Evolutionary conservation across 2,113 vertebrate species (phyloP), one percentile per base, ranked within the genome.

Genomic region (Nannobrachium achirus): DNA sequence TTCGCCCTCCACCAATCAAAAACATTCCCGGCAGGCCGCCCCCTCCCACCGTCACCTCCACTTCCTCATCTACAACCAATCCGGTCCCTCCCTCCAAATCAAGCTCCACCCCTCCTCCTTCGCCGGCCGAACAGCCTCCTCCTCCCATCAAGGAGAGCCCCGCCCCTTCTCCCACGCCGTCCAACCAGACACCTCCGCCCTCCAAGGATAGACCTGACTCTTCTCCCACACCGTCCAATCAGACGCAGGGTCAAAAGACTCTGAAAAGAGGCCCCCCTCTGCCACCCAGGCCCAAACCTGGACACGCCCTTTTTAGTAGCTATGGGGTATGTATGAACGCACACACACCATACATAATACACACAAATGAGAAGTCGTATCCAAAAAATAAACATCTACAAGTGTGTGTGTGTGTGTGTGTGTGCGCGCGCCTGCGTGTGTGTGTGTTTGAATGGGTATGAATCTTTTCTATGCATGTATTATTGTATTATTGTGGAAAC

Each of bases 201-300:
- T 10, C 25, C 52, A 40, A 77, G 89, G 82, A 48, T 88, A 76
- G 68, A 88, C 87, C 69, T 39, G 66, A 69, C 52, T 80, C 85
- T 13, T 89, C 93, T 18, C 71, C 80, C 18, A 91, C 90, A 10
- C 60, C 86, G 72, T 88, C 93, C 82, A 94, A 90, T 75, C 94
- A 92, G 84, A 13, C 79, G 75, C 94, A 91, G 76, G 88, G 88
- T 77, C 91, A 94, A 48, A 84, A 81, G 69, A 82, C 88, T 18
- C 78, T 84, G 50, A 95, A 86, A 85, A 91, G 86, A 88, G 93
- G 96, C 42, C 96, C 95, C 6, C 93, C 94, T 25, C 94, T 98
- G 71, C 98, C 98, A 41, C 97, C 98, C 57, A 93, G 97, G 58
- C 98, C 98, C 16, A 95, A 92, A 78, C 94, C 95, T 0, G 97